Conservation (phyloP, 2,888 invertebrate species). For the Cryptus viduatorius region DNA sequence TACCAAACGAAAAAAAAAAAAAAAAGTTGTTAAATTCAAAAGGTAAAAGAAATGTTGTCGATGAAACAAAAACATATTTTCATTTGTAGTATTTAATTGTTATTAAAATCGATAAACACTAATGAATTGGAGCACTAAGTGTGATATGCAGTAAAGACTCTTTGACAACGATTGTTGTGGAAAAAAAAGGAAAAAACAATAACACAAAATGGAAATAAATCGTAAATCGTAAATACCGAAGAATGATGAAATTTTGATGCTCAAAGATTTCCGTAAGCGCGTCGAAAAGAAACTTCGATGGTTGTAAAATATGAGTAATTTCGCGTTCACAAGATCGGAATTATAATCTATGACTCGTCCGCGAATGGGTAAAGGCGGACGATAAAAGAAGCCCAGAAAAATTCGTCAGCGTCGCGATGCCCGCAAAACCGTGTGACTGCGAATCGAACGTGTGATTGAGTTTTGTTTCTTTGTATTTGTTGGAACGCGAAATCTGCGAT, state of each 20-base stretch:
- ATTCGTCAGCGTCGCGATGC: not conserved
- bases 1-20: constrained; percentile 81
- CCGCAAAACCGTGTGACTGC: too few species aligned
- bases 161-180: not conserved
- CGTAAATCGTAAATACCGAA: not conserved
- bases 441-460: not conserved
- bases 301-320: not conserved
- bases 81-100: too few species aligned
- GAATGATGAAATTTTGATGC: not conserved
- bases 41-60: not conserved
- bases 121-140: too few species aligned
- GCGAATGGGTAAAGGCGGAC: not conserved
- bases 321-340: not conserved
- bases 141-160: not conserved
- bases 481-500: not conserved
- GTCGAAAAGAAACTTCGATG: not conserved
- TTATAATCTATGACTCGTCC: not conserved
- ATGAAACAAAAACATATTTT: too few species aligned
- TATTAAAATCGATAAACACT: too few species aligned
- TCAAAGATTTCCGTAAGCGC: not conserved
- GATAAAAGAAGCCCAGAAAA: not conserved
- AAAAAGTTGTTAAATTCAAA: not conserved
- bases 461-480: not conserved
- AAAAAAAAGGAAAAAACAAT: not conserved
- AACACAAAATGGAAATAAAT: not conserved